Base-by-base conservation (phyloP, 2,113 vertebrate genomes). In the Hemichromis elongatus region DNA sequence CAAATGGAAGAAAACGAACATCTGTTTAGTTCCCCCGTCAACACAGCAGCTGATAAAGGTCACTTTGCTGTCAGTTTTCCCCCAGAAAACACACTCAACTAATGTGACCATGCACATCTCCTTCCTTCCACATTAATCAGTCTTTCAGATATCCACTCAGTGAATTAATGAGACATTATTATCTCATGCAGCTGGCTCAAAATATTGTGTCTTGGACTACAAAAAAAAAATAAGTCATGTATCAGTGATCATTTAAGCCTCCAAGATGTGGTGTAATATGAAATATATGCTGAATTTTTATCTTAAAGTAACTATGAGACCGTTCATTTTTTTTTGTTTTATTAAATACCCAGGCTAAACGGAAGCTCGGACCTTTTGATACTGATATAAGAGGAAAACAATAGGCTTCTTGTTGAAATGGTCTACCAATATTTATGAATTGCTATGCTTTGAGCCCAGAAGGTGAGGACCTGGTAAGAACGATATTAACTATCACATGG, bases 401-500 rank as follows among this genome's bases (percentile, higher is more conserved):
- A 35, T 28, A 66, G 6, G 10, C 13, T 63, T 57, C 6, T 55
- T 52, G 77, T 77, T 83, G 80, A 73, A 37, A 80, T 70, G 37
- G 47, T 70, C 55, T 16, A 35, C 54, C 59, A 83, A 30, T 84
- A 30, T 85, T 82, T 54, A 63, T 59, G 57, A 75, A 52, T 19
- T 47, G 33, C 81, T 86, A 18, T 87, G 80, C 66, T 53, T 79
- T 87, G 33, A 77, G 19, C 59, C 75, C 88, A 87, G 35, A 87
- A 63, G 90, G 86, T 80, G 75, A 90, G 26, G 87, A 88, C 80
- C 84, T 28, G 57, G 7, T 86, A 42, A 21, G 37, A 77, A 53
- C 82, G 57, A 59, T 33, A 85, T 85, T 56, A 90, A 85, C 86
- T 86, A 85, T 93, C 89, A 84, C 83, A 83, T 85, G 77, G 81